Evolutionary conservation across 2,113 vertebrate genomes (phyloP), one percentile per base, ranked within the genome.

Genomic region (Pelvicachromis taeniatus): DNA sequence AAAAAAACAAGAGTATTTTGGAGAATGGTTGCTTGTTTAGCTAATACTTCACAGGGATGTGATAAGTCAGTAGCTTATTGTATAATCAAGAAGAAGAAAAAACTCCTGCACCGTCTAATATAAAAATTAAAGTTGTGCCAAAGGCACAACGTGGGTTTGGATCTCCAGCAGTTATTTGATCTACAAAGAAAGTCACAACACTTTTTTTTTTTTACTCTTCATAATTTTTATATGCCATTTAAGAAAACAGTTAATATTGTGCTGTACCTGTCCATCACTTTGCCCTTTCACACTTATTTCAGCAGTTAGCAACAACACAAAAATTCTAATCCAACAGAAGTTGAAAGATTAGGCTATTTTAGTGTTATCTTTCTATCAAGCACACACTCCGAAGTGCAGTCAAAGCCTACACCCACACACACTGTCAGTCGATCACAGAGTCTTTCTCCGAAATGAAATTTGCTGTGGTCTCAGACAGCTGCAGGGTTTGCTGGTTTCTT

Each of bases 401-500:
- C 70, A 52, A 29, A 78, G 13, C 40, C 52, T 10, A 17, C 80
- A 42, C 81, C 17, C 82, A 53, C 70, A 82, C 84, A 85, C 78
- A 21, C 59, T 55, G 55, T 33, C 89, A 82, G 85, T 82, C 40
- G 19, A 85, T 81, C 78, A 82, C 50, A 65, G 77, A 16, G 23
- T 53, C 58, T 59, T 13, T 59, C 61, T 73, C 78, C 56, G 65
- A 84, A 81, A 87, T 92, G 75, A 75, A 89, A 82, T 92, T 73
- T 81, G 83, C 85, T 65, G 73, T 91, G 88, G 86, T 92, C 79
- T 86, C 85, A 85, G 84, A 90, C 86, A 92, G 94, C 94, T 93
- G 91, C 83, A 82, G 88, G 92, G 86, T 85, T 90, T 94, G 85
- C 75, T 87, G 91, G 63, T 92, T 93, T 81, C 90, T 92, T 93